Conservation (phyloP, 2,888 invertebrate genomes). For the Automeris io region DNA sequence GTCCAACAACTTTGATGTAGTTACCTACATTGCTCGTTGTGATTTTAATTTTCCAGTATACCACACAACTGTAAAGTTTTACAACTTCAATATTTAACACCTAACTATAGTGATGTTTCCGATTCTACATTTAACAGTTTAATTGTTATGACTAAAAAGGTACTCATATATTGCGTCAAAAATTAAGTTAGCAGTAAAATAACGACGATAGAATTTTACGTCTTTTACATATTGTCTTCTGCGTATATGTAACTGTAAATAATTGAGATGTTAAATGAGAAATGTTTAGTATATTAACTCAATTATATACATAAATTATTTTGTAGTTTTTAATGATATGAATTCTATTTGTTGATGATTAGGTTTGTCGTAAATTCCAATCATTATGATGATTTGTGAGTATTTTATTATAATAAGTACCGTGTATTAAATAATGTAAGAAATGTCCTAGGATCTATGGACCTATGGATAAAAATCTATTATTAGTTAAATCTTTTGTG, state of each 20-base stretch:
- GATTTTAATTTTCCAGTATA: constrained; percentile 31
- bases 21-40: constrained; percentile 41
- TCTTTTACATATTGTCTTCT: background rate
- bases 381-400: too few relatives aligned
- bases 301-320: background rate
- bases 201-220: constrained; percentile 1
- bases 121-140: too few relatives aligned
- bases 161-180: too few relatives aligned
- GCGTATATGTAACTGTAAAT: constrained; percentile 2
- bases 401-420: too few relatives aligned
- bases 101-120: too few relatives aligned
- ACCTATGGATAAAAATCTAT: too few relatives aligned
- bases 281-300: background rate
- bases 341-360: background rate
- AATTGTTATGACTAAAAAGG: too few relatives aligned
- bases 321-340: background rate
- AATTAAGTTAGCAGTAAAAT: background rate
- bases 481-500: too few relatives aligned
- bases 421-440: too few relatives aligned
- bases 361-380: too few relatives aligned
- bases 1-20: constrained; percentile 64
- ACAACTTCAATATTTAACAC: background rate
- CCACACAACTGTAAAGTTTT: constrained; percentile 23
- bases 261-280: background rate
- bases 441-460: too few relatives aligned